These are phyloP conservation scores for Melanotaenia duboulayi DNA, from an alignment of 2,113 vertebrate species.

Conservation along the genomic window DNA sequence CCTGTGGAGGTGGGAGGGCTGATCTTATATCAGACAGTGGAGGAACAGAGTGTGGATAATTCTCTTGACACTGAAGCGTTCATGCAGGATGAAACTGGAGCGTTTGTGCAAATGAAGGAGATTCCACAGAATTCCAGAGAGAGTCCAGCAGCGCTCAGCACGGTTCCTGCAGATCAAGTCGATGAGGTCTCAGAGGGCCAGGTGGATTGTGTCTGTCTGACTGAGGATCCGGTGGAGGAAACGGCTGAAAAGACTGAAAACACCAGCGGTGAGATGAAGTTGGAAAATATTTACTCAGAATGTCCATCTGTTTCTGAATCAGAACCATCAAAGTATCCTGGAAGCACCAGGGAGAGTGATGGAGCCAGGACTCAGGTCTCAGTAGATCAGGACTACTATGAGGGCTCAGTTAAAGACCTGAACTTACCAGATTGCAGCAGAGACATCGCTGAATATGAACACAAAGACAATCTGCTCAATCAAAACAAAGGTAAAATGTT, in stretches of 20 bases:
- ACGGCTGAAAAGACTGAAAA: constrained; percentile 13
- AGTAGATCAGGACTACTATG: constrained; percentile 6
- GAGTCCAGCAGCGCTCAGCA: not conserved
- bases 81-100: constrained; percentile 22
- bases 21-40: constrained; percentile 60
- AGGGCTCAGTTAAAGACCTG: not conserved
- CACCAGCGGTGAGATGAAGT: constrained; percentile 44
- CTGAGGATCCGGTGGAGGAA: constrained; percentile 32
- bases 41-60: constrained; percentile 35
- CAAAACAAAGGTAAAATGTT: constrained; percentile 10
- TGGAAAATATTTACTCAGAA: constrained; percentile 56
- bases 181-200: constrained; percentile 55
- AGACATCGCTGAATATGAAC: constrained; percentile 44
- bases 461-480: constrained; percentile 34
- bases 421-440: not conserved
- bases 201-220: constrained; percentile 19
- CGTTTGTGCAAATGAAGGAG: constrained; percentile 28
- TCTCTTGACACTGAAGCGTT: constrained; percentile 36
- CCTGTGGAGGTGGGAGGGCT: constrained; percentile 57
- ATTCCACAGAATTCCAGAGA: constrained; percentile 6
- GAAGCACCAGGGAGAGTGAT: not conserved
- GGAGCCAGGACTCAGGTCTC: constrained; percentile 1
- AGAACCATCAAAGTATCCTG: constrained; percentile 25
- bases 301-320: constrained; percentile 38
- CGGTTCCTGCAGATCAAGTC: constrained; percentile 49